phyloP scores from a whole-genome alignment of 2,888 invertebrate genomes.

The Drosophila glabriapex region DNA sequence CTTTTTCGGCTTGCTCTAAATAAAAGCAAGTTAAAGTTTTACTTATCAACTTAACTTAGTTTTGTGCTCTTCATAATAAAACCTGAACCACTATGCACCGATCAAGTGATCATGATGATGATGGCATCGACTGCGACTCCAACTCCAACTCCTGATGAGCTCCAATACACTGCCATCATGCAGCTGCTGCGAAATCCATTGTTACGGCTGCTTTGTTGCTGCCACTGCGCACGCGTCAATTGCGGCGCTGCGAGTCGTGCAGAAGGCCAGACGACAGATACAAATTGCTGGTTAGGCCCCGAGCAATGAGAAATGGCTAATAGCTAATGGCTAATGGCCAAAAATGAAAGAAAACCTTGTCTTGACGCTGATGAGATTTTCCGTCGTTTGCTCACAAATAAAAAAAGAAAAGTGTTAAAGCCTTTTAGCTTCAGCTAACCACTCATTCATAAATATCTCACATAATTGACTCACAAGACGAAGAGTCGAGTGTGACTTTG shows the following conservation, averaged over 20 bases:
- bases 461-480: slow-evolving; percentile 72
- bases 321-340: slow-evolving; percentile 55
- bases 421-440: slow-evolving; percentile 32
- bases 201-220: slow-evolving; percentile 12
- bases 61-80: background rate
- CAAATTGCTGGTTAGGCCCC: slow-evolving; percentile 68
- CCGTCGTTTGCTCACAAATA: slow-evolving; percentile 10
- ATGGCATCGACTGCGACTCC: slow-evolving; percentile 18
- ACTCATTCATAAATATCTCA: slow-evolving; percentile 76
- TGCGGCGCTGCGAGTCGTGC: slow-evolving; percentile 36
- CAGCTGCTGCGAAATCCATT: slow-evolving; percentile 37
- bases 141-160: slow-evolving; percentile 48
- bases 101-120: slow-evolving; percentile 41
- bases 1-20: background rate
- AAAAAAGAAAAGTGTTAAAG: slow-evolving; percentile 39
- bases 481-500: slow-evolving; percentile 46
- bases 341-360: slow-evolving; percentile 40
- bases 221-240: slow-evolving; percentile 71
- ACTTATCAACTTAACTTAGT: background rate
- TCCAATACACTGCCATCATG: slow-evolving; percentile 39
- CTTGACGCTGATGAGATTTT: slow-evolving; percentile 48
- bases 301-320: slow-evolving; percentile 46
- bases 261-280: slow-evolving; percentile 58
- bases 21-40: background rate
- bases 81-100: slow-evolving; percentile 37